These are phyloP conservation scores for Agelastica alni DNA, from an alignment of 2,888 invertebrate species.

Conservation along the genomic window DNA sequence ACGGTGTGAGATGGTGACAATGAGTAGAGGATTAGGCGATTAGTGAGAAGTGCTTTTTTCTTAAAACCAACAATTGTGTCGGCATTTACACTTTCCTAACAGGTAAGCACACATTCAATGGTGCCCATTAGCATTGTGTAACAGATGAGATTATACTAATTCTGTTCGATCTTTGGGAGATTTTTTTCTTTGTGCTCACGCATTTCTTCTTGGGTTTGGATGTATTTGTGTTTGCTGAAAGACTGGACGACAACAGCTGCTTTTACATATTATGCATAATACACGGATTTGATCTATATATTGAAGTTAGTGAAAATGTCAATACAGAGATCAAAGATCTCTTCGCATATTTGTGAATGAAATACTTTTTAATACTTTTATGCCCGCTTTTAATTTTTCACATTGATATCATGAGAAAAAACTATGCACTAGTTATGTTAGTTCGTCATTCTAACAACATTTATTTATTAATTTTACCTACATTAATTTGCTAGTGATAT, in stretches of 20 bases:
- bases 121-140: constrained; percentile 34
- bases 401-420: too few relatives aligned
- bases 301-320: background rate
- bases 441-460: too few relatives aligned
- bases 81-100: constrained; percentile 38
- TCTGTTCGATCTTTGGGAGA: constrained; percentile 4
- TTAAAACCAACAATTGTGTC: constrained; percentile 38
- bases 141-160: constrained; percentile 36
- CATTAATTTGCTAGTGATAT: too few relatives aligned
- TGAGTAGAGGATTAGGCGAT: constrained; percentile 32
- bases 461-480: too few relatives aligned
- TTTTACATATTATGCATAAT: constrained; percentile 2
- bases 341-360: too few relatives aligned
- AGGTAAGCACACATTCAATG: constrained; percentile 25
- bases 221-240: constrained; percentile 2
- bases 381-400: too few relatives aligned
- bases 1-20: constrained; percentile 21
- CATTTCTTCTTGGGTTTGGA: constrained; percentile 7
- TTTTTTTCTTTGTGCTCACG: constrained; percentile 6
- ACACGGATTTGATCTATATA: constrained; percentile 11
- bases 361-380: too few relatives aligned
- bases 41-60: constrained; percentile 32
- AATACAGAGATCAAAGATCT: constrained; percentile 1
- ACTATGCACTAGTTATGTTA: too few relatives aligned
- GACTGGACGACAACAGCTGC: constrained; percentile 7